Base-by-base conservation (phyloP, 2,113 vertebrate species). In the Lycocorax pyrrhopterus region DNA sequence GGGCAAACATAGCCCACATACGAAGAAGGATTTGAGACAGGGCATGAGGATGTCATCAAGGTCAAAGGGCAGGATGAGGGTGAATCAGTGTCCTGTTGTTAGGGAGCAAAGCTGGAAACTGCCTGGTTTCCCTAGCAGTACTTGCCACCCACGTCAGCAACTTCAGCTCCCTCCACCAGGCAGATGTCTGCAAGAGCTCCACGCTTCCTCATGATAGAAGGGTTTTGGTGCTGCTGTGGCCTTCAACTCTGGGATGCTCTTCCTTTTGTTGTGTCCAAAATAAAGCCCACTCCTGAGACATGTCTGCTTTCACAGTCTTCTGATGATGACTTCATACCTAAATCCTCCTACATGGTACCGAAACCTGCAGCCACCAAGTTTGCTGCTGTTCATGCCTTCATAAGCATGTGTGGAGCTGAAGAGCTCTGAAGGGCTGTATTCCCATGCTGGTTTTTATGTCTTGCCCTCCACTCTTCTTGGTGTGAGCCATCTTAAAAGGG, bases 201-300 rank as follows among this genome's bases (percentile, higher is more conserved):
- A 13, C 0, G 0, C 8, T 49, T 79, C 18, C 78, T 83, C 78
- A 11, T 33, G 4, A n/a, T 6, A 4, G 11, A 23, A 37, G 0
- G 3, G 19, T 64, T 79, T 41, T 64, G 44, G 37, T 0, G 7
- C 27, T 72, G 53, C 78, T 68, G 52, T 22, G 7, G 33, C 56
- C 64, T 60, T 81, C 51, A 55, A 0, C 55, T 46, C 22, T 37
- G 16, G 37, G 67, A 55, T 74, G 53, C 58, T 90, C 41, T n/a
- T 17, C 8, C 27, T 94, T 82, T 56, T 3, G 0, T 4, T 33
- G 33, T 39, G 23, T 53, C 29, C 72, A 44, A 90, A 53, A 35
- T 11, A 30, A 83, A 55, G 43, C 26, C 18, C 77, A 23, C 29
- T 84, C 46, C 44, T 19, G 30, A 37, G 18, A 79, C n/a, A 5